Conservation (phyloP, 2,113 vertebrate species). For the Lathamus discolor region DNA sequence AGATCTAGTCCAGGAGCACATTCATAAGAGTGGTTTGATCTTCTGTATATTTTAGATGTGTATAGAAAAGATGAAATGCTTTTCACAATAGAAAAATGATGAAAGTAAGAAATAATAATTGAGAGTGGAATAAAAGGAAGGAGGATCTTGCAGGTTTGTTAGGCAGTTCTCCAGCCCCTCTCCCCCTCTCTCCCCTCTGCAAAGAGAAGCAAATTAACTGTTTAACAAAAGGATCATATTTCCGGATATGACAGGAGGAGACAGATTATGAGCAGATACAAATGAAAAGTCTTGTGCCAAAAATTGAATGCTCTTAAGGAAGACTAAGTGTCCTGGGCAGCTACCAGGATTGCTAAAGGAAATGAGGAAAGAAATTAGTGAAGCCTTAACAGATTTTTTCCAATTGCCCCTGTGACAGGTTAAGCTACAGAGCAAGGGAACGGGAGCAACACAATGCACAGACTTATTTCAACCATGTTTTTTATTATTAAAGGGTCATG, state of each 20-base stretch:
- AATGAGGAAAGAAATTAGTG: constrained; percentile 47
- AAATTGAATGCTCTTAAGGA: constrained; percentile 61
- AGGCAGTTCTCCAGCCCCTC: neutral
- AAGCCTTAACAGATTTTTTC: neutral
- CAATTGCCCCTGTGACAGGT: constrained; percentile 28
- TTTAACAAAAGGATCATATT: constrained; percentile 58
- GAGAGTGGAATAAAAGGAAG: neutral
- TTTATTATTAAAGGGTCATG: constrained; percentile 39
- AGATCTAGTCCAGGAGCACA: neutral
- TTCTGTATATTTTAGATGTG: neutral
- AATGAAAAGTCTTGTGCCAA: constrained; percentile 63
- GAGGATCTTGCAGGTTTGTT: neutral
- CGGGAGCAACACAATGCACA: neutral
- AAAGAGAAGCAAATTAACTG: constrained; percentile 24
- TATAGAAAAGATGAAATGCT: neutral
- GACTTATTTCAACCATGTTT: neutral
- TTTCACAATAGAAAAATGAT: neutral
- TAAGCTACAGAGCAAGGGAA: constrained; percentile 25
- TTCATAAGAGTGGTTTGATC: neutral
- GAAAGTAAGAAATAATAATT: neutral
- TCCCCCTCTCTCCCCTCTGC: neutral
- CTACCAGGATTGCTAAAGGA: constrained; percentile 47
- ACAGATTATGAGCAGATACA: constrained; percentile 64
- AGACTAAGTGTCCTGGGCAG: constrained; percentile 58
- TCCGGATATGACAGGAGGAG: constrained; percentile 69